These are phyloP conservation scores for Brachionus paranguensis DNA, from an alignment of 1,140 invertebrate genomes.

Conservation along the genomic window DNA sequence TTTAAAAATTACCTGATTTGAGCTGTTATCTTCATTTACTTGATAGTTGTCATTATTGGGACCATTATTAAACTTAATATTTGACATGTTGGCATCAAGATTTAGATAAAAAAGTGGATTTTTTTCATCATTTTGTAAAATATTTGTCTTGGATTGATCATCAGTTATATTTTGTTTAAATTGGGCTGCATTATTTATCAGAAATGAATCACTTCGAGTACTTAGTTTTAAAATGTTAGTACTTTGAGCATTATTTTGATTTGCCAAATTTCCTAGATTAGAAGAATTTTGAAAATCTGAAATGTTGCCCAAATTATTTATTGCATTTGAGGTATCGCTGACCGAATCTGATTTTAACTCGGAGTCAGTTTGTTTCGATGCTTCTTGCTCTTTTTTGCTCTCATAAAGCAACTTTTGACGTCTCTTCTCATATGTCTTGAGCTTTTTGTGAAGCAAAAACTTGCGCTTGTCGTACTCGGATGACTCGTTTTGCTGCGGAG, in stretches of 20 bases:
- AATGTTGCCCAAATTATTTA: not conserved
- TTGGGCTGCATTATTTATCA: not conserved
- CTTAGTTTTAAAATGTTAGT: not conserved
- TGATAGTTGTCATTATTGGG: not conserved
- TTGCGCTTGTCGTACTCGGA: constrained; percentile 4
- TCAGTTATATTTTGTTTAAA: not conserved
- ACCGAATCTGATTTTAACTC: not conserved
- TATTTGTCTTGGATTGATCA: not conserved
- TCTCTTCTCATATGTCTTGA: constrained; percentile 12
- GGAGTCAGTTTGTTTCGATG: not conserved
- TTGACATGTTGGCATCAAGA: not conserved
- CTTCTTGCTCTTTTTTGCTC: constrained; percentile 24
- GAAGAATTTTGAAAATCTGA: not conserved
- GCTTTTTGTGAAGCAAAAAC: not conserved
- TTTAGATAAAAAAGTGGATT: constrained; percentile 7
- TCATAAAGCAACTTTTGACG: constrained; percentile 28
- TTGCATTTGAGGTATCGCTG: not conserved
- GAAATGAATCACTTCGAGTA: not conserved
- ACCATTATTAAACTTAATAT: constrained; percentile 8
- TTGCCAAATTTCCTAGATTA: not conserved
- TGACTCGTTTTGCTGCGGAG: not conserved
- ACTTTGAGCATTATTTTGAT: not conserved
- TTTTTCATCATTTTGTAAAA: not conserved
- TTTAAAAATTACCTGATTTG: not conserved
- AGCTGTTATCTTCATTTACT: not conserved